Conservation (phyloP, 2,888 invertebrate genomes). For the Scrobipalpa costella region DNA sequence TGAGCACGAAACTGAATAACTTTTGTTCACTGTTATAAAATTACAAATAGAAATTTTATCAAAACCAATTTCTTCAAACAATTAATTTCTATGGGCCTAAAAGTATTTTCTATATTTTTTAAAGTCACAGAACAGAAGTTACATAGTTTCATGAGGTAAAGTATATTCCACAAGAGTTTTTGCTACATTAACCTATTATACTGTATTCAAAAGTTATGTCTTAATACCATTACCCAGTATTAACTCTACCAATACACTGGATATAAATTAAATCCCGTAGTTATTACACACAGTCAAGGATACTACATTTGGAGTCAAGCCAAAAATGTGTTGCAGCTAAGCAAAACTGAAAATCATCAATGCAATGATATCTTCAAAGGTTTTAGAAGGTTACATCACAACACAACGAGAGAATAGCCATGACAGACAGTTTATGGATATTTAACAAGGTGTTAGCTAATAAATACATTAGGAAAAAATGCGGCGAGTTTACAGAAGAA, state of each 20-base stretch:
- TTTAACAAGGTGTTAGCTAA: conserved; percentile 40
- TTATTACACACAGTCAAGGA: conserved; percentile 70
- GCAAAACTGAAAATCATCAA: conserved; percentile 67
- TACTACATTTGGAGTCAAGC: conserved; percentile 68
- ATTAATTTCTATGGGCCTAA: no score
- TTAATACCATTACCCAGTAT: no score
- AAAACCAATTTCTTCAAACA: no score
- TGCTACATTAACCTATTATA: no score
- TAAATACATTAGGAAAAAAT: conserved; percentile 39
- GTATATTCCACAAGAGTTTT: no score
- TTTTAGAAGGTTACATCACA: conserved; percentile 55
- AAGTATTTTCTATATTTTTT: no score
- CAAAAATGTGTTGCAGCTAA: conserved; percentile 68
- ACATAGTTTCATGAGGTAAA: no score
- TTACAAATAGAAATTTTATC: no score
- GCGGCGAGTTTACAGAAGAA: conserved; percentile 33
- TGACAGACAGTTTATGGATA: conserved; percentile 43
- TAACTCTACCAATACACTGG: neutral
- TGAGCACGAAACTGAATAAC: no score
- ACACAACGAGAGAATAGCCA: conserved; percentile 39
- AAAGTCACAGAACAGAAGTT: no score
- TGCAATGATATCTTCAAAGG: conserved; percentile 46
- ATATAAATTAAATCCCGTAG: conserved; percentile 48
- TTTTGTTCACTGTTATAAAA: no score
- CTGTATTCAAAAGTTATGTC: no score